Conservation (phyloP, 2,888 invertebrate species). For the Tetragonisca angustula region DNA sequence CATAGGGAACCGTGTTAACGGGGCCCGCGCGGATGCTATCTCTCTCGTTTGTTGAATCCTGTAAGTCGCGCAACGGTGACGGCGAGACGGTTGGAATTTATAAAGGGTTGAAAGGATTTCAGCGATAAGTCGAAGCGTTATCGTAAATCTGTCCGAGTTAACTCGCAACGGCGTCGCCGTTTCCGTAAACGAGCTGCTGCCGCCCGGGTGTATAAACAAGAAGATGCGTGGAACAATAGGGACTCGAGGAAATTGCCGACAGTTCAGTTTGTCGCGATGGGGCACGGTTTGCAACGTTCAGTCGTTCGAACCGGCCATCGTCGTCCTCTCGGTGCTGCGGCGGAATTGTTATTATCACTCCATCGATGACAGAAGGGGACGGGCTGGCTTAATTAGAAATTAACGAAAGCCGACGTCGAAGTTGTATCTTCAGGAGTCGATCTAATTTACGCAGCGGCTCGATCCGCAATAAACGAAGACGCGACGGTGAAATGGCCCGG, state of each 20-base stretch:
- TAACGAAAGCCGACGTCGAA: slow-evolving; percentile 34
- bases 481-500: neutral
- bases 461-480: slow-evolving; percentile 35
- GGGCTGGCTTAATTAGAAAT: slow-evolving; percentile 50
- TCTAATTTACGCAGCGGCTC: slow-evolving; percentile 36
- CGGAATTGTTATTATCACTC: slow-evolving; percentile 7
- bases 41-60: neutral
- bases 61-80: neutral
- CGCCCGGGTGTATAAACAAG: slow-evolving; percentile 12
- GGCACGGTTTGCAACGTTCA: slow-evolving; percentile 4
- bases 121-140: slow-evolving; percentile 28
- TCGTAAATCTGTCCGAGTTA: slow-evolving; percentile 32
- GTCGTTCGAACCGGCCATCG: neutral
- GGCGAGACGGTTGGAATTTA: neutral
- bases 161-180: neutral
- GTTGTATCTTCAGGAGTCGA: slow-evolving; percentile 38
- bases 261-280: slow-evolving; percentile 1
- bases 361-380: neutral
- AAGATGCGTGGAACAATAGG: slow-evolving; percentile 33
- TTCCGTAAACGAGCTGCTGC: slow-evolving; percentile 14
- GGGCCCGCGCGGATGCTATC: neutral
- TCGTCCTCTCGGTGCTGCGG: neutral
- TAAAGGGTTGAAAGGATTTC: slow-evolving; percentile 15
- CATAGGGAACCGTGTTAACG: neutral
- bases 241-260: slow-evolving; percentile 7